Base-by-base conservation (phyloP, 35 echinoderm and acorn worm genomes). In the Ophiothrix spiculata region DNA sequence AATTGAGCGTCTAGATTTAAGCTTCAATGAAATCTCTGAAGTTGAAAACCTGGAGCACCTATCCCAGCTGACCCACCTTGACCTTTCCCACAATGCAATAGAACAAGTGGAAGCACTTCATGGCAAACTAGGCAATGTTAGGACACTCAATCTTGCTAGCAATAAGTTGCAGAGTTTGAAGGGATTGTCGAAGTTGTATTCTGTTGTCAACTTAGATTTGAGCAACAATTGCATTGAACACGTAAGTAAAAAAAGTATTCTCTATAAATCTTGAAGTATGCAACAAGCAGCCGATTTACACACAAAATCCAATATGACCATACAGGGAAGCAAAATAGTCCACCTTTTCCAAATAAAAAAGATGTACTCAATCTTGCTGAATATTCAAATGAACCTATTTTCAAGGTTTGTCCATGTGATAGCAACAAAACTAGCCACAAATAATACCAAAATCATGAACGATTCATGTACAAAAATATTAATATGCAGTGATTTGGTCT, bases 111-210 rank as follows among this genome's bases (percentile, higher is more conserved):
- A 94, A 23, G 69, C 83, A 35, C 60, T 99, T 17, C 87, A 99
- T 32, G 49, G 81, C 56, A 91, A 84, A 78, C 92, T 99, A 8
- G 96, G 96, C 37, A 99, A 99, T 78, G 75, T 99, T 32, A 94
- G 77, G 38, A 86, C 96, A 21, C 54, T 99, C 23, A 87, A 84
- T 36, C 83, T 99, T 19, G 79, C 96, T 32, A 81, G 81, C 46
- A 99, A 99, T 56, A 81, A 92, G 33, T 74, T 99, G 1, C 33
- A 64, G 11, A 94, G 83, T 79, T 75, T 99, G 23, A 39, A 86
- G 29, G 96, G 92, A 33, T 79, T 94, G 37, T 77, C 40, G 35
- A 99, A 99, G 40, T 83, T 99, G 28, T 99, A 99, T 76, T 98
- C 96, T 14, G 79, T 99, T 33, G 92, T 94, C 34, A 75, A 92